Evolutionary conservation across 1,140 invertebrate genomes (phyloP).

Genomic region (Lepidotrigona ventralis): DNA sequence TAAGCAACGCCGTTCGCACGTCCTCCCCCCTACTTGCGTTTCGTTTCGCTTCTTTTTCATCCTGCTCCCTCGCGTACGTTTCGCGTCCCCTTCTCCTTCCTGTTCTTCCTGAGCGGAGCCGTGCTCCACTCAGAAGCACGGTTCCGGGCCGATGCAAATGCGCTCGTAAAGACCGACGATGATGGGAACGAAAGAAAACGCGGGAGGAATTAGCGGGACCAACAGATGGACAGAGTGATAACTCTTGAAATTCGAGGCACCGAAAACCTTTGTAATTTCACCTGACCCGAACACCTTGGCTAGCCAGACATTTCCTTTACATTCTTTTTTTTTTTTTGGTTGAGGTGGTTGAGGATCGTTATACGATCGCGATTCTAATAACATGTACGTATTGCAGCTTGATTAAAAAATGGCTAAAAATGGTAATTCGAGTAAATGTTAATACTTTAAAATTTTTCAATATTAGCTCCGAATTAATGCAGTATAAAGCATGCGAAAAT

Average conservation of each 20-base stretch:
- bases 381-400: no score
- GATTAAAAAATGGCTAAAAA: no score
- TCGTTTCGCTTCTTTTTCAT: constrained; percentile 40
- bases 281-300: background rate
- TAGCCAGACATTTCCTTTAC: background rate
- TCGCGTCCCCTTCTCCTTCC: constrained; percentile 44
- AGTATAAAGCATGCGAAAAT: no score
- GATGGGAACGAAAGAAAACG: constrained; percentile 53
- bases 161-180: constrained; percentile 63
- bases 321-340: no score
- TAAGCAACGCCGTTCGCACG: constrained; percentile 75
- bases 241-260: constrained; percentile 15
- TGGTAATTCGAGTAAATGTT: no score
- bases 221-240: constrained; percentile 23
- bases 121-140: constrained; percentile 18
- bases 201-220: constrained; percentile 50
- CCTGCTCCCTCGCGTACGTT: constrained; percentile 41
- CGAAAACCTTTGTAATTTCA: constrained; percentile 1
- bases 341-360: no score
- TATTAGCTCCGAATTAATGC: no score
- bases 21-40: constrained; percentile 43
- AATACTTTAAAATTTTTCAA: no score
- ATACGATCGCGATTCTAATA: no score
- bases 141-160: constrained; percentile 66
- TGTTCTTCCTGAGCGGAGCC: constrained; percentile 24